Base-by-base conservation (phyloP, 2,113 vertebrate species). In the Camelus bactrianus region DNA sequence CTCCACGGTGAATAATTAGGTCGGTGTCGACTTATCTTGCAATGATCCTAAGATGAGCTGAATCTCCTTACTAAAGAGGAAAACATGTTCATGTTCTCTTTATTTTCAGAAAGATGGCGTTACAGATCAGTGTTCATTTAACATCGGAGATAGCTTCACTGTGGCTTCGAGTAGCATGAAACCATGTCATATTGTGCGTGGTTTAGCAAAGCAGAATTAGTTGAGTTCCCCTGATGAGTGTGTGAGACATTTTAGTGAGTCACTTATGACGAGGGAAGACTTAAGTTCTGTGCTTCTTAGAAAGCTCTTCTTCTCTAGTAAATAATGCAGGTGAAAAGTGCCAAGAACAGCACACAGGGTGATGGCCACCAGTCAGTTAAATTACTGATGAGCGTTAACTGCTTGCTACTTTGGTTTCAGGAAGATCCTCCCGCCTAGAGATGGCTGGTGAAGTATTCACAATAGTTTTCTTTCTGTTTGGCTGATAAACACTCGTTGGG, bases 41-140 rank as follows among this genome's bases (percentile, higher is more conserved):
- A 62, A 0, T 94, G 75, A 94, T 60, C 90, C 46, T 60, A 24
- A 95, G 28, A 56, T 80, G 46, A 94, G 77, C 10, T 58, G 52
- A 90, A 76, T 77, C 48, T 67, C 93, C 19, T 65, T 80, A 67
- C 28, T 60, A 87, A 91, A 95, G n/a, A 91, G 6, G 32, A 32
- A 85, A 92, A 64, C 77, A 16, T 95, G 91, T 94, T 85, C 5
- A 11, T 75, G 32, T 50, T 86, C 60, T 16, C 73, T 81, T 87
- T 94, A 80, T 32, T 89, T 88, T 91, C 67, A 93, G 54, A 94
- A 94, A 75, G 84, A 56, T 72, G 42, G 22, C 19, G 56, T 79
- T 90, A 32, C 80, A 69, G 48, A 85, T 93, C 77, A 70, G 14
- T 88, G 62, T 62, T 46, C 86, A 82, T 93, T 95, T 73, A 91